phyloP scores from a whole-genome alignment of 2,888 invertebrate genomes.

The Clivina fossor region DNA sequence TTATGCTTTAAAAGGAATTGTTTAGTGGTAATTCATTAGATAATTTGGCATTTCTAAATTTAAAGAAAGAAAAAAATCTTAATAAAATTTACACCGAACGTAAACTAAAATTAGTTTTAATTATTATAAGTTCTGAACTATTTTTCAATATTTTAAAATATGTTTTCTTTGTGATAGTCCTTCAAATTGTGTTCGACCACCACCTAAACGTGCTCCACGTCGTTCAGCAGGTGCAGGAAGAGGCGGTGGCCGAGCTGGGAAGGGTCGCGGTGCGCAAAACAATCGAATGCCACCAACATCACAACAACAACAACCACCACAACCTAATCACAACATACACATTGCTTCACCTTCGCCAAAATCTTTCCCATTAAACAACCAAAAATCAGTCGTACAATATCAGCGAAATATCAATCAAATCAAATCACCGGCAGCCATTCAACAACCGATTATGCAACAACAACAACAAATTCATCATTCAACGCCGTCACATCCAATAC shows the following conservation, averaged over 20 bases:
- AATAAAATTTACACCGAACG: too few species aligned
- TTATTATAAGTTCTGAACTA: too few species aligned
- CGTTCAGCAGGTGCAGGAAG: not conserved
- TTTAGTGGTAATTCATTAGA: too few species aligned
- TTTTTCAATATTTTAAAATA: too few species aligned
- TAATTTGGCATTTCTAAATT: too few species aligned
- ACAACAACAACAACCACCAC: not conserved
- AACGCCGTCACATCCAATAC: constrained; percentile 25
- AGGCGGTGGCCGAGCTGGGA: not conserved
- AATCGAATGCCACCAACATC: not conserved
- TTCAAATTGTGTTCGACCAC: constrained; percentile 6
- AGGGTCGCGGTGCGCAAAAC: constrained; percentile 6
- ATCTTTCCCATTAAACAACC: too few species aligned
- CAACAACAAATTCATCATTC: constrained; percentile 30
- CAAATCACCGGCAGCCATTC: constrained; percentile 8
- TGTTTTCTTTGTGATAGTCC: too few species aligned
- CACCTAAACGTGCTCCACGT: constrained; percentile 13
- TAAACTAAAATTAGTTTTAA: too few species aligned
- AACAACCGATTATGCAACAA: constrained; percentile 36
- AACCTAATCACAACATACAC: not conserved
- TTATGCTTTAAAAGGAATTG: too few species aligned
- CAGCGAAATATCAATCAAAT: constrained; percentile 9
- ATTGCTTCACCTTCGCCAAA: not conserved
- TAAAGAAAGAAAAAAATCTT: too few species aligned
- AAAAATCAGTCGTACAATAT: constrained; percentile 4